These are phyloP conservation scores for Orthosia incerta DNA, from an alignment of 2,888 invertebrate genomes.

Conservation along the genomic window DNA sequence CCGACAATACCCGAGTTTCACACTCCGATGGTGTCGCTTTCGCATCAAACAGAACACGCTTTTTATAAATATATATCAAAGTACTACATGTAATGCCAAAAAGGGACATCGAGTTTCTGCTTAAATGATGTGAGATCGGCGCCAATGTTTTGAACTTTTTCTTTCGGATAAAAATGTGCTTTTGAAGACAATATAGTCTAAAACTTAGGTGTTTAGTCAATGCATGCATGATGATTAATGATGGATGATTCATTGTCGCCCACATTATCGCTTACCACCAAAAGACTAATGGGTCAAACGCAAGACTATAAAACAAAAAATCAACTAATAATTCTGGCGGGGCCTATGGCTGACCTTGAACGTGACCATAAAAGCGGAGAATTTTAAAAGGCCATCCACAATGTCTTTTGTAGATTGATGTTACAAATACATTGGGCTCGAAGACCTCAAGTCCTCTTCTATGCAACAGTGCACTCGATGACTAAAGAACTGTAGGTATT, in stretches of 20 bases:
- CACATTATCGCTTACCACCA: too few species aligned
- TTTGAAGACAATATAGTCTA: background rate
- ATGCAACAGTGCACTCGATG: background rate
- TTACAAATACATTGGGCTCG: background rate
- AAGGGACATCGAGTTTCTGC: slow-evolving; percentile 18
- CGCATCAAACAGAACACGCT: slow-evolving; percentile 53
- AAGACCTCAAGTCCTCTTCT: background rate
- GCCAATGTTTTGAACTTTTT: background rate
- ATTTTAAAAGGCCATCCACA: background rate
- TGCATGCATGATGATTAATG: too few species aligned
- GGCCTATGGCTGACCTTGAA: background rate
- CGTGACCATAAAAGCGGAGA: too few species aligned
- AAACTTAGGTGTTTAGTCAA: too few species aligned
- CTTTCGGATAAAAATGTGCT: background rate
- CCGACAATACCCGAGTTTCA: slow-evolving; percentile 57
- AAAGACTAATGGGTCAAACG: too few species aligned
- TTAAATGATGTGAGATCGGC: background rate
- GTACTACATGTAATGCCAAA: slow-evolving; percentile 27
- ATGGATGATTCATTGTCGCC: too few species aligned
- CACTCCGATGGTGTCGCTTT: slow-evolving; percentile 39
- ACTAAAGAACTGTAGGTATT: background rate
- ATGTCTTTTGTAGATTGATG: background rate
- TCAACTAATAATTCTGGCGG: too few species aligned
- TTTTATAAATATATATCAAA: slow-evolving; percentile 50
- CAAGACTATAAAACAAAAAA: too few species aligned